Conservation (phyloP, 2,797 vertebrate species). For the Pseudochirops cupreus region DNA sequence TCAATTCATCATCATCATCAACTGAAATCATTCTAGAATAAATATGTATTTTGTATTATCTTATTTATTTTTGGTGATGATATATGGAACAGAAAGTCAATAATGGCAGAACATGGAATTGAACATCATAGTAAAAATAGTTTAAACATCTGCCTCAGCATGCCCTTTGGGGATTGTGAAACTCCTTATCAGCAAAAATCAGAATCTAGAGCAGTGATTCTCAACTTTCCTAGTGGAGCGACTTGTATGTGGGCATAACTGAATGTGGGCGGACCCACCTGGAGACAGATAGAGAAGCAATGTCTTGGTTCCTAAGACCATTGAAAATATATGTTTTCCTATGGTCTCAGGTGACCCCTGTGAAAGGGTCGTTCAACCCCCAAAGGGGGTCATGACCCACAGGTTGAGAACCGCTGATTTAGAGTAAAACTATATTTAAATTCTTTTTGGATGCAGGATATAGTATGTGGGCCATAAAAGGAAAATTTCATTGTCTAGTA, state of each 20-base stretch:
- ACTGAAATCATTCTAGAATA: conserved; percentile 81
- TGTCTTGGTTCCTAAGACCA: too few species aligned
- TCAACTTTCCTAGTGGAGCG: too few species aligned
- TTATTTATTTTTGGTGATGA: conserved; percentile 76
- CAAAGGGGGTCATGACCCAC: too few species aligned
- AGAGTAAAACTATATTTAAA: conserved; percentile 52
- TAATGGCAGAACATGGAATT: conserved; percentile 63
- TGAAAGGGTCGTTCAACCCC: too few species aligned
- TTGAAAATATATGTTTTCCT: too few species aligned
- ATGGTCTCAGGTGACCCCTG: too few species aligned
- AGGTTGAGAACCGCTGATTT: background rate
- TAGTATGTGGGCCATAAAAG: conserved; percentile 50
- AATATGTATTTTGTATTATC: conserved; percentile 82
- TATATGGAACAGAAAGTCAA: conserved; percentile 71
- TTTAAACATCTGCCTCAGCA: conserved; percentile 74
- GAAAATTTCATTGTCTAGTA: conserved; percentile 48
- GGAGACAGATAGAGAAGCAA: too few species aligned
- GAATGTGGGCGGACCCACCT: too few species aligned
- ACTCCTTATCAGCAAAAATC: conserved; percentile 59
- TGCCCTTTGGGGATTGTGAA: conserved; percentile 60
- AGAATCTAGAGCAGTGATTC: conserved; percentile 34
- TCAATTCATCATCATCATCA: conserved; percentile 84
- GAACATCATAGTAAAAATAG: conserved; percentile 31
- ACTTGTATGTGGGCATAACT: too few species aligned
- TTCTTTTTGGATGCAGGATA: conserved; percentile 46